phyloP scores from a whole-genome alignment of 2,113 vertebrate genomes.

The Callionymus lyra region DNA sequence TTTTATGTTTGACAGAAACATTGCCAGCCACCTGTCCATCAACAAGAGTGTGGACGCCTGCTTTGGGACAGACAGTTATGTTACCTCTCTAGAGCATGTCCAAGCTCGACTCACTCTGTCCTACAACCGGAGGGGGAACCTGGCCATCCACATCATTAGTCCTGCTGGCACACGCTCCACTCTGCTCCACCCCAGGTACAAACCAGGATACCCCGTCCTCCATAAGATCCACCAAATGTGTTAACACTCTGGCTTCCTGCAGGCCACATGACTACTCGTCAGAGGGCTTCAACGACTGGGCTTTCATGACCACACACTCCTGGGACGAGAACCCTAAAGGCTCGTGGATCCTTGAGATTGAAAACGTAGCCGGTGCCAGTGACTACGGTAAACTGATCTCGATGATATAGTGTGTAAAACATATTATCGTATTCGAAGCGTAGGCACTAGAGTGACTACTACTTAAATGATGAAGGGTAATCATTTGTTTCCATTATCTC shows the following conservation, averaged over 20 bases:
- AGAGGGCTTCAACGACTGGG: conserved; percentile 96
- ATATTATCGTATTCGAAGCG: too few species aligned
- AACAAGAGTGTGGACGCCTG: conserved; percentile 77
- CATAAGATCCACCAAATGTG: background rate
- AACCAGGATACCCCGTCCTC: background rate
- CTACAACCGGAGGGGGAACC: conserved; percentile 89
- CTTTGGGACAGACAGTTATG: conserved; percentile 69
- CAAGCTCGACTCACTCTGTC: conserved; percentile 89
- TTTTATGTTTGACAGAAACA: conserved; percentile 71
- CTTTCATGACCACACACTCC: conserved; percentile 95
- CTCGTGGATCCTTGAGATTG: conserved; percentile 85
- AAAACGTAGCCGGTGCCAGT: conserved; percentile 83
- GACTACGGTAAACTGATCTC: conserved; percentile 77
- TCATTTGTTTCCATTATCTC: too few species aligned
- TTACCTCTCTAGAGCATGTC: conserved; percentile 82
- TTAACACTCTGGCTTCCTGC: conserved; percentile 15
- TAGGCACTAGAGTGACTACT: too few species aligned
- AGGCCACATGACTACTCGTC: conserved; percentile 92
- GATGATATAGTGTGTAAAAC: background rate
- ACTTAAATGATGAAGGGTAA: too few species aligned
- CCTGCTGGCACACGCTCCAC: conserved; percentile 91
- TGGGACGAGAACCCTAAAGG: conserved; percentile 90
- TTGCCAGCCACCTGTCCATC: conserved; percentile 79
- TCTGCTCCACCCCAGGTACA: conserved; percentile 83
- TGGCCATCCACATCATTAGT: conserved; percentile 88